Conservation (phyloP, 2,888 invertebrate species). For the Athripsodes cinereus region DNA sequence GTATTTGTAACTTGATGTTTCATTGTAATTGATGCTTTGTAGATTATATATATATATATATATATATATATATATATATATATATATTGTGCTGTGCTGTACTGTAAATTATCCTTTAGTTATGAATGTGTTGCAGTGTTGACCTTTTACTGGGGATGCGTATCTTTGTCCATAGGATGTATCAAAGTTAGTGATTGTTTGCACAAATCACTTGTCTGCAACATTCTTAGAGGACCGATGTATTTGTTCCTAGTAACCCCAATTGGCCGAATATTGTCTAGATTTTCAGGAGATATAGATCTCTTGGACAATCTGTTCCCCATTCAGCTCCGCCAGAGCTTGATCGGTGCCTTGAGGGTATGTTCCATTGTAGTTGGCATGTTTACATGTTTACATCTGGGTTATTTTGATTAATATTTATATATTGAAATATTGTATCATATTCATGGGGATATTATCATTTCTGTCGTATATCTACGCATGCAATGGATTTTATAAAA, state of each 20-base stretch:
- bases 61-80: no score
- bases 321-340: slow-evolving; percentile 27
- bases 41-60: no score
- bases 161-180: slow-evolving; percentile 42
- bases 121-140: slow-evolving; percentile 32
- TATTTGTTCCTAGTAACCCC: slow-evolving; percentile 59
- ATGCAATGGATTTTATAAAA: no score
- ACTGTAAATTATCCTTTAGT: not conserved
- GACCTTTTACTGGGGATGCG: slow-evolving; percentile 31
- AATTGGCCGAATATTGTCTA: slow-evolving; percentile 55
- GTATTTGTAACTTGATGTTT: no score
- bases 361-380: slow-evolving; percentile 4
- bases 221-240: slow-evolving; percentile 50
- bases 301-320: slow-evolving; percentile 50
- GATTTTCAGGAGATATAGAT: slow-evolving; percentile 54
- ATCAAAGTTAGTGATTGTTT: slow-evolving; percentile 43
- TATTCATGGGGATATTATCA: no score
- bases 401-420: no score
- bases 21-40: no score
- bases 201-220: slow-evolving; percentile 43
- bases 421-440: no score
- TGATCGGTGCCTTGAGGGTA: slow-evolving; percentile 21
- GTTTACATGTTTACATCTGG: not conserved
- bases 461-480: no score
- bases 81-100: no score